These are phyloP conservation scores for Graptemys geographica DNA, from an alignment of 2,797 vertebrate species.

Conservation along the genomic window DNA sequence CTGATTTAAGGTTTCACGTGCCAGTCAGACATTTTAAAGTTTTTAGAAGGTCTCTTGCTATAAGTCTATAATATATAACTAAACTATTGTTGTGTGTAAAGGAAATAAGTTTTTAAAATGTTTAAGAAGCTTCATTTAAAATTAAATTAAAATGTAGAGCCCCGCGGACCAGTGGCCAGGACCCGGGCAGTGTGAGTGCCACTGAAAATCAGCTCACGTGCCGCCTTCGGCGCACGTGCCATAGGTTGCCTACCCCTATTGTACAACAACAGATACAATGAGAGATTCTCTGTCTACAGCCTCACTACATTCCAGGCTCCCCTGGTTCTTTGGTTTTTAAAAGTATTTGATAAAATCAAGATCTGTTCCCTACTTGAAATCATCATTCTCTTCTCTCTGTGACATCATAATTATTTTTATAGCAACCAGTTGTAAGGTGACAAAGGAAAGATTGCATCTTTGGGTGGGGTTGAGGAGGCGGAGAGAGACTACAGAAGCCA, in stretches of 20 bases:
- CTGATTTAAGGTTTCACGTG: no score
- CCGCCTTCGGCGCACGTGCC: no score
- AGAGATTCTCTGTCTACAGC: neutral
- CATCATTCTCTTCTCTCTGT: slow-evolving; percentile 42
- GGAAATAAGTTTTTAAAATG: no score
- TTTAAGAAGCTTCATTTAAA: no score
- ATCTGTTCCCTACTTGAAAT: slow-evolving; percentile 9
- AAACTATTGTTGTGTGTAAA: no score
- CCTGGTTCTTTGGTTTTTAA: neutral
- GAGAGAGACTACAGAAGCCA: neutral
- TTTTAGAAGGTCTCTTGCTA: no score
- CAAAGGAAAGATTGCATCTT: neutral
- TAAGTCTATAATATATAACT: no score
- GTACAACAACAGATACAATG: neutral
- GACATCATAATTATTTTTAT: slow-evolving; percentile 55
- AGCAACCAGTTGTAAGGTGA: slow-evolving; percentile 50
- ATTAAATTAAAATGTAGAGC: no score
- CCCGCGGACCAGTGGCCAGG: no score
- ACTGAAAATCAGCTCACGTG: no score
- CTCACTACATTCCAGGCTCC: neutral
- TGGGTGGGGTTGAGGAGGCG: neutral
- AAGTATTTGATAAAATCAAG: neutral
- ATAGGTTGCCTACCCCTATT: neutral
- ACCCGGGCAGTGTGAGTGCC: no score
- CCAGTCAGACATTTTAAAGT: no score